Evolutionary conservation across 2,797 vertebrate genomes (phyloP).

Genomic region (Sebastiscus albofasciatus): DNA sequence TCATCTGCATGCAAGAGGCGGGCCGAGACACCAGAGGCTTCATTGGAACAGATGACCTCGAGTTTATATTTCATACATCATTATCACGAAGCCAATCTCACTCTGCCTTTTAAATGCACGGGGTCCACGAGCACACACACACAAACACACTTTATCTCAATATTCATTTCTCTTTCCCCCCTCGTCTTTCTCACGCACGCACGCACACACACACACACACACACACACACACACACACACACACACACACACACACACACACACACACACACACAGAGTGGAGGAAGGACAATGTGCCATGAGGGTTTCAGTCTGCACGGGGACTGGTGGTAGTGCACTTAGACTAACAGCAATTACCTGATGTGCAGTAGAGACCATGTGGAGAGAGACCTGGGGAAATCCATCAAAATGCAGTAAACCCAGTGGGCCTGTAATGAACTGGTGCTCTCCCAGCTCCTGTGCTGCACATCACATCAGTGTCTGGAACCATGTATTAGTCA

Average conservation of each 20-base stretch:
- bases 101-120: constrained; percentile 51
- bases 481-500: constrained; percentile 50
- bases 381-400: constrained; percentile 63
- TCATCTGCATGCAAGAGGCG: constrained; percentile 68
- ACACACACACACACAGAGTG: constrained; percentile 7
- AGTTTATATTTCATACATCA: constrained; percentile 73
- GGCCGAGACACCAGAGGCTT: constrained; percentile 49
- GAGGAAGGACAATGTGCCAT: constrained; percentile 48
- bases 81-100: constrained; percentile 64
- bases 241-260: fast-evolving
- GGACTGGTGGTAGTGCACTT: constrained; percentile 66
- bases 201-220: not conserved
- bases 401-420: constrained; percentile 71
- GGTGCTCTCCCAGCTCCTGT: constrained; percentile 42
- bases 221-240: fast-evolving
- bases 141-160: constrained; percentile 41
- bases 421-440: constrained; percentile 71
- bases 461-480: constrained; percentile 57
- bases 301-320: constrained; percentile 40
- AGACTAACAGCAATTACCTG: constrained; percentile 76
- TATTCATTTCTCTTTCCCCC: constrained; percentile 41
- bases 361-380: constrained; percentile 56
- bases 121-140: not conserved
- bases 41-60: constrained; percentile 77
- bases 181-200: not conserved